Evolutionary conservation across 92 coral and sea anemone genomes (phyloP).

Genomic region (Plumapathes pennacea): DNA sequence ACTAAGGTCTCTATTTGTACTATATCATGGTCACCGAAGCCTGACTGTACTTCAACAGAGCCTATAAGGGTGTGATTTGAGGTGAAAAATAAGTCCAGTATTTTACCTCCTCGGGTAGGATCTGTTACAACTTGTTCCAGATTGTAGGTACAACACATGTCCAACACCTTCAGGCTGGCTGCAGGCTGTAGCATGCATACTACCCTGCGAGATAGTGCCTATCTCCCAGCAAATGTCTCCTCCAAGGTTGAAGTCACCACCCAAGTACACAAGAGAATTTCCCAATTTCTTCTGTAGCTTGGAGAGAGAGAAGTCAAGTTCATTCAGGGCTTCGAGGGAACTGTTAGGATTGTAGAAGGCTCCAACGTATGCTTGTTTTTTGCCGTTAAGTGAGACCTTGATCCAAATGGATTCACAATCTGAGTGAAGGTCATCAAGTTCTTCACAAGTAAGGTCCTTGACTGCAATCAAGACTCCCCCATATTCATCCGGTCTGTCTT

Average conservation of each 20-base stretch:
- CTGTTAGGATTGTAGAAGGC: conserved; percentile 32
- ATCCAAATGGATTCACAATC: conserved; percentile 25
- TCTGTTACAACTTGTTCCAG: conserved; percentile 8
- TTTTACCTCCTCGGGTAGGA: conserved; percentile 18
- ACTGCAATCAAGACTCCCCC: conserved; percentile 31
- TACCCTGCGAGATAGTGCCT: conserved; percentile 14
- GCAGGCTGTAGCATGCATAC: conserved; percentile 24
- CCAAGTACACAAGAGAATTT: conserved; percentile 12
- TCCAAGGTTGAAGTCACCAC: conserved; percentile 30
- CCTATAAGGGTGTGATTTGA: conserved; percentile 15
- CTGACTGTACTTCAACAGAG: conserved; percentile 25
- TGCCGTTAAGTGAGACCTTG: conserved; percentile 15
- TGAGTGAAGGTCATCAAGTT: conserved; percentile 10
- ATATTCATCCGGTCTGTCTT: conserved; percentile 29
- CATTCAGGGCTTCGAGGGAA: conserved; percentile 22
- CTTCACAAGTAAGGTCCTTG: conserved; percentile 17
- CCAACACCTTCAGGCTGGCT: conserved; percentile 9
- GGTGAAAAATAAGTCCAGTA: conserved; percentile 29
- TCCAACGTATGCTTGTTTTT: conserved; percentile 36
- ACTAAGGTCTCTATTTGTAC: conserved; percentile 18
- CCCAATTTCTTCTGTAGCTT: conserved; percentile 13
- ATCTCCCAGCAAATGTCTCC: conserved; percentile 26
- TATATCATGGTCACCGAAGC: conserved; percentile 23
- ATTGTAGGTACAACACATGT: conserved; percentile 20
- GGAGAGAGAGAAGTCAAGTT: conserved; percentile 26